Base-by-base conservation (phyloP, 1,140 invertebrate species). In the Oncopodura yosiiana region DNA sequence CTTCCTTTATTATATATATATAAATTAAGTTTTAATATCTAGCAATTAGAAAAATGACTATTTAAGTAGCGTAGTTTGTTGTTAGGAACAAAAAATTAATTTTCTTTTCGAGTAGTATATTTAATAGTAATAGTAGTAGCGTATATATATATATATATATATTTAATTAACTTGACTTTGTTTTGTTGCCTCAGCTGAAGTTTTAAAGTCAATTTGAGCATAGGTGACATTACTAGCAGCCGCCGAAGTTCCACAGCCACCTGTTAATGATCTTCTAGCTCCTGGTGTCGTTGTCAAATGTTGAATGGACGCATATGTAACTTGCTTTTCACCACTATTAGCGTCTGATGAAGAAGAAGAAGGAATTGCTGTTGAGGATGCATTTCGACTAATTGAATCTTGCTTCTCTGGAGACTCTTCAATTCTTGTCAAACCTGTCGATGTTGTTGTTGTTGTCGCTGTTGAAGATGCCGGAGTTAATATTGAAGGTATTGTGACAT, bases 381-480 rank as follows among this genome's bases (percentile, higher is more conserved):
- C 24, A 29, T 21, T 42, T 18, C 36, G 19, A 16, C 14, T 14
- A 6, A 8, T 34, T 34, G 9, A 21, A 23, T 58, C 54, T 34
- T 49, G 54, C 42, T 64, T 64, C 38, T 64, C 62, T 5, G 62
- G 62, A 21, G 55, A 64, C 34, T 64, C 62, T 53, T 64, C 62
- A 14, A 64, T 64, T 45, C 58, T 26, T 6, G 52, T 55, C 16
- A 60, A 30, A 18, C 24, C 32, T 21, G 21, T 46, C 14, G 51
- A 43, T 19, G 57, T 3, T 3, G 42, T 26, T 26, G 42, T 29
- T 21, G 27, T 5, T 2, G 56, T 27, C 2, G 29, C 18, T 14
- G 49, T 3, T 16, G 45, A 6, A 18, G 53, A 42, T 42, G 45
- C 11, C 29, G 53, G 9, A 18, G 26, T 36, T 30, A 36, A 2